Percentiles rank a stretch among this genome's conserved stretches.
These are phyloP conservation scores for Melanotaenia parkinsoni DNA, from an alignment of 2,797 vertebrate genomes.

Conservation along the genomic window DNA sequence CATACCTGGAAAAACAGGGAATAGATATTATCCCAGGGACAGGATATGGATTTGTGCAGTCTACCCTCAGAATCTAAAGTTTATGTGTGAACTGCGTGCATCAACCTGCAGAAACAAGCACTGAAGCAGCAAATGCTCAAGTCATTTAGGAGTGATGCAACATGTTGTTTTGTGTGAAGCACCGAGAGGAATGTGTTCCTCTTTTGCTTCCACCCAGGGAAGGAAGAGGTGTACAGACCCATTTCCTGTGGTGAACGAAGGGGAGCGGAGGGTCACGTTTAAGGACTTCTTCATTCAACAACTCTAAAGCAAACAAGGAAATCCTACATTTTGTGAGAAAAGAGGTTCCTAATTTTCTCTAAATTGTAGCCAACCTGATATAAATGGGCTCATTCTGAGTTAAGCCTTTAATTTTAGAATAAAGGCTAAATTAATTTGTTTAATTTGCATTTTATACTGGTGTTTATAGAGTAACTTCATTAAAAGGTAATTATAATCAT, in stretches of 20 bases:
- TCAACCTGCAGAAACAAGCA: neutral
- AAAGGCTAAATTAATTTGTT: too few species aligned
- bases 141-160: conserved; percentile 3
- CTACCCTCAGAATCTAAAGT: neutral
- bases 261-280: conserved; percentile 35
- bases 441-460: neutral
- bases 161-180: conserved; percentile 32
- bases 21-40: conserved; percentile 3
- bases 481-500: neutral
- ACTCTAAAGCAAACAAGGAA: conserved; percentile 13
- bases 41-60: neutral
- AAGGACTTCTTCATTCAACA: conserved; percentile 50
- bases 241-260: conserved; percentile 69
- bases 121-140: neutral
- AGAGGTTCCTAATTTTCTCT: neutral
- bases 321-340: conserved; percentile 23
- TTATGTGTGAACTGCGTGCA: neutral
- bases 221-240: conserved; percentile 75
- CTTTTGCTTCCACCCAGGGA: conserved; percentile 76
- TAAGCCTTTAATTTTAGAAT: neutral
- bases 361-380: neutral
- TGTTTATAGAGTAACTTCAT: neutral
- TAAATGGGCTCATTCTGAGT: neutral
- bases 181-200: conserved; percentile 56
- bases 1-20: conserved; percentile 83